A percentile compares a stretch with the other conserved stretches of the same genome.
Evolutionary conservation across 1,140 invertebrate genomes (phyloP).

Genomic region (Macrocentrus cingulum): DNA sequence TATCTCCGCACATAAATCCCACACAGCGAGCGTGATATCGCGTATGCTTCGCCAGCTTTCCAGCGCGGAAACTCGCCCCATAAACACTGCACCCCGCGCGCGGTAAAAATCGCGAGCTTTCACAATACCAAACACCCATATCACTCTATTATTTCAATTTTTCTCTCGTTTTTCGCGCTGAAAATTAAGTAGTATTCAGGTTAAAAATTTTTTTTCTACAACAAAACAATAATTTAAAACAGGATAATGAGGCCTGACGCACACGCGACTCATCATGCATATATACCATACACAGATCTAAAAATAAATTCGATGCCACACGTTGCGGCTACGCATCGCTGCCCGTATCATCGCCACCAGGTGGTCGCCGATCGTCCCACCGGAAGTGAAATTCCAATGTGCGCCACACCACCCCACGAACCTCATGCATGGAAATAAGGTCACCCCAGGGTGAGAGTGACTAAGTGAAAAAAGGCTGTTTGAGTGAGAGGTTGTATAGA

Average conservation of each 20-base stretch:
- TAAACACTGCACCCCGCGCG: too few relatives aligned
- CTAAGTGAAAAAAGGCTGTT: conserved; percentile 23
- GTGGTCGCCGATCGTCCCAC: conserved; percentile 32
- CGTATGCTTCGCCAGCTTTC: conserved; percentile 11
- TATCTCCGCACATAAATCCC: conserved; percentile 9
- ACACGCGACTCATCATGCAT: too few relatives aligned
- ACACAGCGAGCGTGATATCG: conserved; percentile 2
- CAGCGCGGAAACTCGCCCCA: conserved; percentile 23
- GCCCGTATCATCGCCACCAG: conserved; percentile 35
- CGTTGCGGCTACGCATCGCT: conserved; percentile 27
- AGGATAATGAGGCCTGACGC: too few relatives aligned
- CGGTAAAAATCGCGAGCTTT: too few relatives aligned
- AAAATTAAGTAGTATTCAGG: too few relatives aligned
- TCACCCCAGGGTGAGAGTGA: conserved; percentile 33
- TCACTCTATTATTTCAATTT: too few relatives aligned
- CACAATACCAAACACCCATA: too few relatives aligned
- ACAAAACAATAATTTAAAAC: too few relatives aligned
- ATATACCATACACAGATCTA: too few relatives aligned
- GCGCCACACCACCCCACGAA: conserved; percentile 20
- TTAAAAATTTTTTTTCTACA: too few relatives aligned
- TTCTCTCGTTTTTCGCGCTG: too few relatives aligned
- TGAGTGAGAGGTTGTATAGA: too few relatives aligned
- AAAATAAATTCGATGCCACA: background rate
- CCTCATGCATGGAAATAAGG: conserved; percentile 48
- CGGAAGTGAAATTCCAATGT: conserved; percentile 49